These are phyloP conservation scores for Pseudococcus jackbeardsleyi DNA, from an alignment of 2,888 invertebrate genomes.

Conservation along the genomic window DNA sequence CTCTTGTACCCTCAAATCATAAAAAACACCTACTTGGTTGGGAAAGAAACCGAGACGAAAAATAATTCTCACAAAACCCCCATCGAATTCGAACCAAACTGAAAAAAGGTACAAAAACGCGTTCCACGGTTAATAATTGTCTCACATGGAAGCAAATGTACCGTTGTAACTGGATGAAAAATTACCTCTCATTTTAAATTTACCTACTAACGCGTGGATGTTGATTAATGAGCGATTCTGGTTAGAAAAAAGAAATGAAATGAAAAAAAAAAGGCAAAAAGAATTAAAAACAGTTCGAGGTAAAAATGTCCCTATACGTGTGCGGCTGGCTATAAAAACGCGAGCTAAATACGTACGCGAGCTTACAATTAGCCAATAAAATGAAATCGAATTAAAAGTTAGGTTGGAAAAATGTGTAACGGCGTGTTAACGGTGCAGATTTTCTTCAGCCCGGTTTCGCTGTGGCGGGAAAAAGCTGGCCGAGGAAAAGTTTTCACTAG, in stretches of 20 bases:
- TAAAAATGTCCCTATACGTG: neutral
- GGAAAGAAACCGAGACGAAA: too few relatives aligned
- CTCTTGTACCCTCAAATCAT: neutral
- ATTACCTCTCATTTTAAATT: constrained; percentile 32
- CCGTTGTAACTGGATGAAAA: constrained; percentile 13
- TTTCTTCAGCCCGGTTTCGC: neutral
- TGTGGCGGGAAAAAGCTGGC: neutral
- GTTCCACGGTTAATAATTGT: constrained; percentile 1
- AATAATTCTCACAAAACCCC: too few relatives aligned
- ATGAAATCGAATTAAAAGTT: constrained; percentile 38
- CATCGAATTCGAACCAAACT: too few relatives aligned
- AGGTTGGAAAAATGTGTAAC: neutral
- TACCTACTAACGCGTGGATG: neutral
- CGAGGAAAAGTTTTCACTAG: neutral
- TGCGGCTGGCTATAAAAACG: neutral
- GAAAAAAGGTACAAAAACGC: neutral
- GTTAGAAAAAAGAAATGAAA: neutral
- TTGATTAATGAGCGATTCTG: constrained; percentile 29
- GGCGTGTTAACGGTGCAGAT: neutral
- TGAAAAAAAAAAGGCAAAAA: too few relatives aligned
- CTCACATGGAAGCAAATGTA: neutral
- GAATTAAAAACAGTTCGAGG: too few relatives aligned
- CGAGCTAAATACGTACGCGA: neutral
- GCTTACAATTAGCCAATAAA: constrained; percentile 7
- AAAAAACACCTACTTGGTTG: neutral